Evolutionary conservation across 1,140 invertebrate genomes (phyloP).

Genomic region (Bombus vancouverensis): DNA sequence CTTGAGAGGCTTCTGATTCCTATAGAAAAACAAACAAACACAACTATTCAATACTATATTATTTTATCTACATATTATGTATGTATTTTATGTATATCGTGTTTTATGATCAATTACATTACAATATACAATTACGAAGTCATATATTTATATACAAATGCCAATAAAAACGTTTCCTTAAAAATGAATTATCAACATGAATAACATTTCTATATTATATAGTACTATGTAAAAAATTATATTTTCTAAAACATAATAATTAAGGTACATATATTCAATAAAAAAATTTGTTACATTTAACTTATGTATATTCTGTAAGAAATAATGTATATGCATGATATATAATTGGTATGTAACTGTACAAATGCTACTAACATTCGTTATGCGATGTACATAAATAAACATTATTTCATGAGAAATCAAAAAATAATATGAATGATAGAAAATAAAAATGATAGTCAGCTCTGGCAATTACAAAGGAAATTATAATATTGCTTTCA

Average conservation of each 20-base stretch:
- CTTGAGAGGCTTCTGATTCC: constrained; percentile 80
- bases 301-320: constrained; percentile 63
- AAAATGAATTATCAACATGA: constrained; percentile 1
- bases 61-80: not conserved
- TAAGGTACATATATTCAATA: constrained; percentile 42
- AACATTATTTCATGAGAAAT: constrained; percentile 55
- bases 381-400: constrained; percentile 27
- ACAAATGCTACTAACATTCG: constrained; percentile 54
- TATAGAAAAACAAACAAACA: constrained; percentile 69
- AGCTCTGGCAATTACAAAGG: constrained; percentile 32
- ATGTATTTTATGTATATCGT: not conserved
- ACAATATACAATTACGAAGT: not conserved
- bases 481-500: constrained; percentile 67
- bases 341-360: constrained; percentile 58
- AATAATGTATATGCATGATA: constrained; percentile 57
- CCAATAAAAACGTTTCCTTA: constrained; percentile 15
- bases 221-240: constrained; percentile 21
- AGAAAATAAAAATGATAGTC: constrained; percentile 44
- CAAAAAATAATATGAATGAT: constrained; percentile 60
- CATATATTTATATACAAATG: not conserved
- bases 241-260: constrained; percentile 28
- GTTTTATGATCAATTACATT: constrained; percentile 5
- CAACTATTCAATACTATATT: constrained; percentile 1
- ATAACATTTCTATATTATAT: not conserved
- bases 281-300: constrained; percentile 52